Conservation (phyloP, 2,113 vertebrate species). For the Mohoua ochrocephala region DNA sequence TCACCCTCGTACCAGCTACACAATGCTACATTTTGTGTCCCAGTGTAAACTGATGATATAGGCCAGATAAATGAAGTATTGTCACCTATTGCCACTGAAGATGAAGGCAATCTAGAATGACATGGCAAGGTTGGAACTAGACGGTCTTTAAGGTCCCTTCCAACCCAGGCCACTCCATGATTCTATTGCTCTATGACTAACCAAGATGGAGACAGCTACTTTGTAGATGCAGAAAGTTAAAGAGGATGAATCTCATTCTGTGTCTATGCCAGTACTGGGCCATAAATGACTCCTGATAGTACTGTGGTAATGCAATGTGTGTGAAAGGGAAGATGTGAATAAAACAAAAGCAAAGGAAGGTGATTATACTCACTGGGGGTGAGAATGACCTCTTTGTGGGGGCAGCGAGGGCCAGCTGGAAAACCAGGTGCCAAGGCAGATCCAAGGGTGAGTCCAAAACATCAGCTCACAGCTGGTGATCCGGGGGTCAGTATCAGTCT, state of each 20-base stretch:
- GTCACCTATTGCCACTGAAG: not conserved
- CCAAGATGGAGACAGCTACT: not conserved
- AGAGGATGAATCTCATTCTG: not conserved
- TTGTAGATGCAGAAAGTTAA: not conserved
- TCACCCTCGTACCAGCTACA: not conserved
- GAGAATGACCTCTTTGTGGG: not conserved
- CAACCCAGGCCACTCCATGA: not conserved
- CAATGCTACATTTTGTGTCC: not conserved
- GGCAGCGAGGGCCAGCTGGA: not conserved
- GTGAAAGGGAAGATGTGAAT: not conserved
- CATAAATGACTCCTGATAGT: not conserved
- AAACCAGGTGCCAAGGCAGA: rapidly evolving
- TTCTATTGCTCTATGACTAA: not conserved
- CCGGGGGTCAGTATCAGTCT: not conserved
- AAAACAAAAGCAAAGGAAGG: not conserved
- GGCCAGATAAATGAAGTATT: not conserved
- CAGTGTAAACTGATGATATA: not conserved
- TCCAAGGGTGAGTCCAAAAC: not conserved
- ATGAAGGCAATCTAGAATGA: not conserved
- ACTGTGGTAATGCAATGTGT: no score
- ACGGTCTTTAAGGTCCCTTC: not conserved
- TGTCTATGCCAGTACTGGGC: not conserved
- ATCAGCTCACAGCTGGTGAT: not conserved
- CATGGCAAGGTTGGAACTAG: not conserved
- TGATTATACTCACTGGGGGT: not conserved